These are phyloP conservation scores for Choristoneura rosaceana DNA, from an alignment of 2,888 invertebrate genomes.

Conservation along the genomic window DNA sequence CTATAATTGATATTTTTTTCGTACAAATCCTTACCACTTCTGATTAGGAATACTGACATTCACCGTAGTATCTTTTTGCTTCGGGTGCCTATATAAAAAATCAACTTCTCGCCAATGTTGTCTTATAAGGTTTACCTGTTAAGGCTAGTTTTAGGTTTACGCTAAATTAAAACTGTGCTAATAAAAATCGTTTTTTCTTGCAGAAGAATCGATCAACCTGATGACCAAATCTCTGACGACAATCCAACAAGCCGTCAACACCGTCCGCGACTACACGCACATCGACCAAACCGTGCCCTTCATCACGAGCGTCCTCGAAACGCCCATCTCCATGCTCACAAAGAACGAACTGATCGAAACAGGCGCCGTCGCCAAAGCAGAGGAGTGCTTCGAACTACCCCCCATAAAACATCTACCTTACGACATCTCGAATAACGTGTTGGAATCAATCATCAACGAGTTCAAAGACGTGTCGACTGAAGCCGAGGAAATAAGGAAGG, in stretches of 20 bases:
- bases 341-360: constrained; percentile 65
- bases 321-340: constrained; percentile 70
- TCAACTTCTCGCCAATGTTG: too few relatives aligned
- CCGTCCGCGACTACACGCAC: constrained; percentile 72
- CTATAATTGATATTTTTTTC: too few relatives aligned
- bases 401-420: constrained; percentile 82
- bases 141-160: too few relatives aligned
- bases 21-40: too few relatives aligned
- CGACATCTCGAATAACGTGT: constrained; percentile 74
- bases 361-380: constrained; percentile 84
- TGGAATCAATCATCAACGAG: constrained; percentile 77
- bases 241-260: constrained; percentile 77
- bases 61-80: too few relatives aligned
- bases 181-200: constrained; percentile 29
- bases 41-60: too few relatives aligned
- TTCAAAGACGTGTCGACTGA: constrained; percentile 71
- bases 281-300: constrained; percentile 74
- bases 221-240: constrained; percentile 79
- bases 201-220: constrained; percentile 70
- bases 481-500: constrained; percentile 64
- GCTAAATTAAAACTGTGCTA: not conserved
- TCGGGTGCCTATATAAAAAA: too few relatives aligned
- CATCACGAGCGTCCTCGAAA: constrained; percentile 74
- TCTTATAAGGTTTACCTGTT: too few relatives aligned
- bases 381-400: constrained; percentile 91